phyloP scores from a whole-genome alignment of 2,888 invertebrate species.

The Aproaerema taeniolella region DNA sequence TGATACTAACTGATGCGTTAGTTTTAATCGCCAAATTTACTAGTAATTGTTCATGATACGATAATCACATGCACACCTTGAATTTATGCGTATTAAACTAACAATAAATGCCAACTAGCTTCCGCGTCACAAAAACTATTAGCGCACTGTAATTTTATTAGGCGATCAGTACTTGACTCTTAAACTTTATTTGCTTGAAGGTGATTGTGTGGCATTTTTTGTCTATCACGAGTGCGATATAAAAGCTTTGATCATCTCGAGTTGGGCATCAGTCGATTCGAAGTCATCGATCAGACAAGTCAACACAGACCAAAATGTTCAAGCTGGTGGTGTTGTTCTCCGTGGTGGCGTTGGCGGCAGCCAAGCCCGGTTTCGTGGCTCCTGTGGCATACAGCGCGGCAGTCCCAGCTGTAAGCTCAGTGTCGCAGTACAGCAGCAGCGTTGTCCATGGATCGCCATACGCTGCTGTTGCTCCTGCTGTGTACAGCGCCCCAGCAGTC shows the following conservation, averaged over 20 bases:
- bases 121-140: constrained; percentile 32
- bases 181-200: constrained; percentile 39
- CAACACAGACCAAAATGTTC: constrained; percentile 65
- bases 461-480: constrained; percentile 27
- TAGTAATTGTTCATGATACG: too few species aligned
- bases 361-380: constrained; percentile 56
- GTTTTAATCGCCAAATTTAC: too few species aligned
- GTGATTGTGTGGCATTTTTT: constrained; percentile 54
- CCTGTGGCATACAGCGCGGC: constrained; percentile 46
- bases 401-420: constrained; percentile 34
- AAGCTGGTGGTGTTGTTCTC: constrained; percentile 81
- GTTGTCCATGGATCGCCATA: constrained; percentile 43
- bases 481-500: constrained; percentile 31
- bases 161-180: constrained; percentile 12
- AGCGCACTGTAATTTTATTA: constrained; percentile 20
- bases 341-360: constrained; percentile 76
- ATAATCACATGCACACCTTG: constrained; percentile 21
- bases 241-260: constrained; percentile 44
- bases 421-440: constrained; percentile 39
- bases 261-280: constrained; percentile 59
- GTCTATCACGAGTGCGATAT: constrained; percentile 39
- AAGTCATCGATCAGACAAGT: constrained; percentile 43
- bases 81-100: constrained; percentile 17
- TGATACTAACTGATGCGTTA: too few species aligned
- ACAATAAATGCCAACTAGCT: constrained; percentile 26